These are phyloP conservation scores for Leucosticte australis DNA, from an alignment of 2,113 vertebrate genomes.

Conservation along the genomic window DNA sequence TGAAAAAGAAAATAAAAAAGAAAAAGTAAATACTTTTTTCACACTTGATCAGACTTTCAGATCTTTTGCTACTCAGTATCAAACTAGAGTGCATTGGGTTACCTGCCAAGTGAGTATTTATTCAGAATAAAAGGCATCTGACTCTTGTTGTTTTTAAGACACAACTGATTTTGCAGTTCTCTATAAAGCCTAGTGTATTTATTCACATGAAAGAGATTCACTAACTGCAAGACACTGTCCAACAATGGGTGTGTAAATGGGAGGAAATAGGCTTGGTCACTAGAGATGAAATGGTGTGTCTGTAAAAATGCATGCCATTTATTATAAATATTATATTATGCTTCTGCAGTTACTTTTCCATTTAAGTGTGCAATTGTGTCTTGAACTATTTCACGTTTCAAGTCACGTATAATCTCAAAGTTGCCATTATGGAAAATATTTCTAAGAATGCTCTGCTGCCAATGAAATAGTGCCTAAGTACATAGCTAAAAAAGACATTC, in stretches of 20 bases:
- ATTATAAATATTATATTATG: background rate
- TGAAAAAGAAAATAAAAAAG: background rate
- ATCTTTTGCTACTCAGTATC: background rate
- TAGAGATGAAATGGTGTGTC: background rate
- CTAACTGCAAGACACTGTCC: background rate
- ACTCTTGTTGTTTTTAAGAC: background rate
- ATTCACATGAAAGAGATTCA: background rate
- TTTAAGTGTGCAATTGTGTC: background rate
- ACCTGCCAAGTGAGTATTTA: background rate
- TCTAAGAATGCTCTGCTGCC: background rate
- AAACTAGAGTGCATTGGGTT: background rate
- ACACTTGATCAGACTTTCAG: background rate
- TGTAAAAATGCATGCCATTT: background rate
- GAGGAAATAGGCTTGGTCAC: background rate
- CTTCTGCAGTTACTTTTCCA: background rate
- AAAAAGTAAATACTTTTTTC: background rate
- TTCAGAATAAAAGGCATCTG: background rate
- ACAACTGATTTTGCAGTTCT: background rate
- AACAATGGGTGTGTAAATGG: background rate
- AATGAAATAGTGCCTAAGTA: background rate
- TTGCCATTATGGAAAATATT: background rate
- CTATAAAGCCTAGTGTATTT: background rate
- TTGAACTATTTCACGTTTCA: background rate
- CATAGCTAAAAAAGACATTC: background rate
- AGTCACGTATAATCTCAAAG: background rate